Evolutionary conservation across 2,113 vertebrate species (phyloP).

Genomic region (Lanius ludovicianus): DNA sequence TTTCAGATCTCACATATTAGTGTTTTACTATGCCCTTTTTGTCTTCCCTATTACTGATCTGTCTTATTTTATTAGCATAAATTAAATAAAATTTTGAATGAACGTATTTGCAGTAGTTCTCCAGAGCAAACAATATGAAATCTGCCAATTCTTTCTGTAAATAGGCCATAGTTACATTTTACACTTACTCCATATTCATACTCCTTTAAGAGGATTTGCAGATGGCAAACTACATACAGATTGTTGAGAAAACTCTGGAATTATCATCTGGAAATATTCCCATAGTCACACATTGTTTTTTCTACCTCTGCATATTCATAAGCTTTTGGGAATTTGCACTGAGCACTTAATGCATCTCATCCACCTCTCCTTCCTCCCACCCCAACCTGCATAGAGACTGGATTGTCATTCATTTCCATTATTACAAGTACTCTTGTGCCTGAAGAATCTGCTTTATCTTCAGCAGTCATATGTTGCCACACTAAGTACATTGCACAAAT

Average conservation of each 20-base stretch:
- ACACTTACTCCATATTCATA: conserved; percentile 45
- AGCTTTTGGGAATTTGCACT: background rate
- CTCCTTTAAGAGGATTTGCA: conserved; percentile 58
- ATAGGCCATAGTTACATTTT: conserved; percentile 4
- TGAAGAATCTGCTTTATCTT: background rate
- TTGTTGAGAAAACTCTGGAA: conserved; percentile 38
- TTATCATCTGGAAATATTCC: background rate
- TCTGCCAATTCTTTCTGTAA: conserved; percentile 68
- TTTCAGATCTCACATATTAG: background rate
- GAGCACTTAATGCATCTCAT: background rate
- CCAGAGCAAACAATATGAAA: conserved; percentile 45
- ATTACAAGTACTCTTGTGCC: background rate
- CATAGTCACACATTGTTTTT: background rate
- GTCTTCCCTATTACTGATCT: background rate
- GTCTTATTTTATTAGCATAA: conserved; percentile 54
- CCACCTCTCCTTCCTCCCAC: background rate
- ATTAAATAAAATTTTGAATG: conserved; percentile 51
- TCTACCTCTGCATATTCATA: conserved; percentile 17
- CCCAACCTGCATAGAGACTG: background rate
- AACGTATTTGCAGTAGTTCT: conserved; percentile 60
- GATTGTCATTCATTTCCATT: background rate
- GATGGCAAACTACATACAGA: conserved; percentile 23
- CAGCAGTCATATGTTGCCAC: background rate
- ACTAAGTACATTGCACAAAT: background rate
- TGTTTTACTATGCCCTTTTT: background rate